Percentiles rank a stretch among this genome's conserved stretches.
phyloP scores from a whole-genome alignment of 2,113 vertebrate species.

The Urocynchramus pylzowi region DNA sequence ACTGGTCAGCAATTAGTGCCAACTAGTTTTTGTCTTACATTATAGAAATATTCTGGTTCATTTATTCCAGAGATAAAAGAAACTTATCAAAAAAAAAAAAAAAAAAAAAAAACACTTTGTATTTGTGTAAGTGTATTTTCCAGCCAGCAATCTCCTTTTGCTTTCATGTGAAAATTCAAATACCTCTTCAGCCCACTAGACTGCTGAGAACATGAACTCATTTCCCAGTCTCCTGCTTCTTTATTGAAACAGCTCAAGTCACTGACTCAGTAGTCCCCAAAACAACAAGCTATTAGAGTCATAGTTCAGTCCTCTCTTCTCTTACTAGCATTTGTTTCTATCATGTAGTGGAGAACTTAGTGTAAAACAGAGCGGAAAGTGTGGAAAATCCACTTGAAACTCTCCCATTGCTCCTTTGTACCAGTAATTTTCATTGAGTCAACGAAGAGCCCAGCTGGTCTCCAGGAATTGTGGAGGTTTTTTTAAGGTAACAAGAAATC shows the following conservation, averaged over 20 bases:
- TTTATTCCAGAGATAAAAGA: not conserved
- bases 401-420: not conserved
- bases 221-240: not conserved
- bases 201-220: not conserved
- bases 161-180: not conserved
- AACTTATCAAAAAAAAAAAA: not conserved
- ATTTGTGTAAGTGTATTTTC: not conserved
- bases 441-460: not conserved
- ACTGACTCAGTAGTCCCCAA: not conserved
- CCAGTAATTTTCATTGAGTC: not conserved
- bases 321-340: not conserved
- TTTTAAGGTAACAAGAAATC: not conserved
- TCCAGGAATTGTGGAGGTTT: not conserved
- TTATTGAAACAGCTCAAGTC: not conserved
- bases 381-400: not conserved
- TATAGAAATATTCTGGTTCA: not conserved
- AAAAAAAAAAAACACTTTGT: not conserved
- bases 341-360: not conserved
- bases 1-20: constrained; percentile 49
- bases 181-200: not conserved
- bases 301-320: not conserved
- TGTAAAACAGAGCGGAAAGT: not conserved
- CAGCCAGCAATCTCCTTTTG: not conserved
- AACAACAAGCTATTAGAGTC: not conserved
- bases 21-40: constrained; percentile 14